Conservation (phyloP, 2,888 invertebrate genomes). For the Conomelus anceps region DNA sequence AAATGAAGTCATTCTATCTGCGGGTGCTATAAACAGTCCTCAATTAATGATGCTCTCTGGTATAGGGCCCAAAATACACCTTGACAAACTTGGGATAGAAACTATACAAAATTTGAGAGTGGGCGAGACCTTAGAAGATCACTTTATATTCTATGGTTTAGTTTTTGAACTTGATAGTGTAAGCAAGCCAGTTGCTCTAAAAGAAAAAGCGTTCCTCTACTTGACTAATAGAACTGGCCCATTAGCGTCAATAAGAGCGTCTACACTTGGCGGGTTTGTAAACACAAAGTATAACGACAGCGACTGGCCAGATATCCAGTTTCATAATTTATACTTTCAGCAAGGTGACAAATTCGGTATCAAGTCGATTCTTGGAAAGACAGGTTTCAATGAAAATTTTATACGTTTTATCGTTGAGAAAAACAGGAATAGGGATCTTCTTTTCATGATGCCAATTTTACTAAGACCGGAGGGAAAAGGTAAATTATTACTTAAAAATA, state of each 20-base stretch:
- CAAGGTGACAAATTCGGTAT: conserved; percentile 36
- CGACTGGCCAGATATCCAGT: conserved; percentile 52
- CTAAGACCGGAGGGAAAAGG: conserved; percentile 44
- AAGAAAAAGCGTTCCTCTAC: conserved; percentile 41
- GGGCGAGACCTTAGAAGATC: conserved; percentile 33
- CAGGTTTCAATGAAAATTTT: neutral
- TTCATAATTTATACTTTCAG: conserved; percentile 45
- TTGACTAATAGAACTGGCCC: conserved; percentile 45
- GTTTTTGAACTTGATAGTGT: neutral
- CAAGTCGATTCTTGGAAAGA: conserved; percentile 21
- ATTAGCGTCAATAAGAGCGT: conserved; percentile 43
- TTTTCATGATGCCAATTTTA: conserved; percentile 38
- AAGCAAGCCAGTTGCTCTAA: conserved; percentile 21
- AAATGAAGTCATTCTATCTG: conserved; percentile 41
- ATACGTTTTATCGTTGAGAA: neutral
- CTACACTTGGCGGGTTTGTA: conserved; percentile 49
- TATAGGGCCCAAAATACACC: conserved; percentile 33
- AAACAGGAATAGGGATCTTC: conserved; percentile 19
- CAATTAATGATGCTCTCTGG: conserved; percentile 35
- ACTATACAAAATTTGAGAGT: conserved; percentile 31
- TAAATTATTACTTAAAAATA: conserved; percentile 40
- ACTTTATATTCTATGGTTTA: conserved; percentile 27
- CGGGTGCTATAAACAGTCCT: conserved; percentile 32
- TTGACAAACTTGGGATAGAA: conserved; percentile 28
- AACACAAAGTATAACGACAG: conserved; percentile 43